phyloP scores from a whole-genome alignment of 2,797 vertebrate genomes.

The Paguma larvata region DNA sequence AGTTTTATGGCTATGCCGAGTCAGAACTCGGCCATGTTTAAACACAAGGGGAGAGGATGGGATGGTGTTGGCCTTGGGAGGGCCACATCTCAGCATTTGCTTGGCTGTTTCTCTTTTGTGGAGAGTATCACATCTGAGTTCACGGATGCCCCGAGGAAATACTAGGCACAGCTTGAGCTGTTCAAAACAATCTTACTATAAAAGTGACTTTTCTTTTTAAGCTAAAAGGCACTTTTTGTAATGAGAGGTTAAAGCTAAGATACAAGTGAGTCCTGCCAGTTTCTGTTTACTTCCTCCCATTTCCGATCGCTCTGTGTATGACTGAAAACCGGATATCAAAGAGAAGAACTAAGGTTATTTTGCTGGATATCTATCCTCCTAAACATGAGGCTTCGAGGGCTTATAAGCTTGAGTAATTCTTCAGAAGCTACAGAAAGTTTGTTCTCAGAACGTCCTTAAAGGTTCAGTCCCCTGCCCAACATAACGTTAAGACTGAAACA shows the following conservation, averaged over 20 bases:
- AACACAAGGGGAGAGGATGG: not conserved
- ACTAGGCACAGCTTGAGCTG: slow-evolving; percentile 59
- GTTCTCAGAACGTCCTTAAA: not conserved
- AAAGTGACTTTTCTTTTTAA: slow-evolving; percentile 53
- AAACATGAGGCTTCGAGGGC: not conserved
- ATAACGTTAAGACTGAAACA: fast-evolving
- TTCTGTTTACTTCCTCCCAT: slow-evolving; percentile 51
- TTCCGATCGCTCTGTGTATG: not conserved
- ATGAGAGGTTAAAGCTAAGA: slow-evolving; percentile 58
- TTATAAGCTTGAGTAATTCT: not conserved
- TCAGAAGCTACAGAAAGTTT: slow-evolving; percentile 49
- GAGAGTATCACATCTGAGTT: slow-evolving; percentile 69
- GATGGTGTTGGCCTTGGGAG: not conserved
- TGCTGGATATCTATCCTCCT: not conserved
- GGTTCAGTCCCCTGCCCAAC: not conserved
- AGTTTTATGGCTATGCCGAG: not conserved
- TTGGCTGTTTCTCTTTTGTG: slow-evolving; percentile 73
- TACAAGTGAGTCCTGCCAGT: not conserved
- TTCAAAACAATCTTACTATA: slow-evolving; percentile 75
- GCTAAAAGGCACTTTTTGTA: slow-evolving; percentile 74
- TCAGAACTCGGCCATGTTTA: not conserved
- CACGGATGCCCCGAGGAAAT: slow-evolving; percentile 62
- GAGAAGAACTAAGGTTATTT: not conserved
- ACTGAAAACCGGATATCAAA: not conserved
- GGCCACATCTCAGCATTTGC: not conserved